Evolutionary conservation across 2,888 invertebrate genomes (phyloP), one percentile per base, ranked within the genome.

Genomic region (Troides oblongomaculatus): DNA sequence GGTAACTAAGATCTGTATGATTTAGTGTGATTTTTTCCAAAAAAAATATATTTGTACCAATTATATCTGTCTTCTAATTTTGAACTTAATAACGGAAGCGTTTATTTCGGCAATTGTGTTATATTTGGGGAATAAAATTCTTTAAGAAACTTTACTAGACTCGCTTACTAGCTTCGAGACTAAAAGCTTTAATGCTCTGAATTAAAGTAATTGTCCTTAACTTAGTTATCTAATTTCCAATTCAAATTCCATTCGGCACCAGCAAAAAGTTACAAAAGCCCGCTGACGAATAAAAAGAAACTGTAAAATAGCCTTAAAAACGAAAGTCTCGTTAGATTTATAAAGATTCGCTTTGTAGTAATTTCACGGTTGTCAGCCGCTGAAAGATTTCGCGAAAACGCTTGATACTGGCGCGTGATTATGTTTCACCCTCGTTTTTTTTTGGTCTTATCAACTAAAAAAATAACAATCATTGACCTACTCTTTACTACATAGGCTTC

Each of bases 311-410:
- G 46, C 39, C 14, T 59, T 65, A 57, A 53, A 58, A 60, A 59
- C 7, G 23, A 43, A 59, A 60, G 53, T 66, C 23, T 66, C n/a
- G 53, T 50, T 25, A 58, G 53, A 58, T 46, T 46, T 46, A 53
- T 59, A 61, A 66, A 66, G 50, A 60, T 53, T 53, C 39, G 50
- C 39, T 21, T 61, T 36, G 61, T 53, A 14, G 17, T 61, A 66
- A 66, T 66, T 66, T 66, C 66, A 66, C 66, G 66, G 66, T 57
- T 57, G 64, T 53, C 66, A 36, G 60, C 18, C 61, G 30, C 61
- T 66, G 66, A 66, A 66, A 66, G n/a, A 66, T 50, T 30, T 50
- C 43, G 59, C 14, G 60, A 66, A 65, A 66, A 6, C n/a, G 66
- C 53, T 61, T 5, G 23, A 53, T 36, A 6, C 57, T n/a, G 61